Base-by-base conservation (phyloP, 64 coral and sea anemone genomes). In the Exaiptasia diaphana region DNA sequence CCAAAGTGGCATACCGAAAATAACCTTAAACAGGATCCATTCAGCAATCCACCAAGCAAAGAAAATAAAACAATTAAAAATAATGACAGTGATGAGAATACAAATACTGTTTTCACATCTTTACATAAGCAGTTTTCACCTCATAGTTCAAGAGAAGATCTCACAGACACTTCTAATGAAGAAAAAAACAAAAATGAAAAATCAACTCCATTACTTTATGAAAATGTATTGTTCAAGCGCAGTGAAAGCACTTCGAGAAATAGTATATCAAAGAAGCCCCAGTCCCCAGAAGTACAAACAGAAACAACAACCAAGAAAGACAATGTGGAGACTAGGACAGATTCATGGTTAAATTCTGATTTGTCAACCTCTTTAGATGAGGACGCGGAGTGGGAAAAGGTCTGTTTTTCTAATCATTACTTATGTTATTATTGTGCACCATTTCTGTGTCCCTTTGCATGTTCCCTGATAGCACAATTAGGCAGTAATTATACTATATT, bases 311-410 rank as follows among this genome's bases (percentile, higher is more conserved):
- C 29, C 4, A 12, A 46, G 25, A 56, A 81, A 32, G 52, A 50
- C 0, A 39, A 17, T 31, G 39, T 28, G 4, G 29, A 15, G 54
- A 32, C 22, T 29, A 30, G 28, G 5, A 6, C 18, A 2, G n/a
- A 43, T 1, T 31, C 39, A 67, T 1, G 38, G 53, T 10, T 25
- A 15, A 25, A 83, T 6, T 15, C 42, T 13, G 67, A 85, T 46
- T 73, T 56, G 22, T 79, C 83, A 64, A 87, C 76, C 20, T 65
- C 79, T 4, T 39, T 99, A 41, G 90, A 99, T 35, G 95, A 99
- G 45, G 69, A 39, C 41, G 95, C 75, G 1, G 95, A 99, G 29
- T 99, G 95, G 95, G 84, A 92, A 46, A 93, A 99, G 89, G 95
- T 99, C 14, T 6, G 17, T 25, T 25, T 17, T 0, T 13, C 0